Evolutionary conservation across 2,888 invertebrate species (phyloP).

Genomic region (Mesochorus sp.): DNA sequence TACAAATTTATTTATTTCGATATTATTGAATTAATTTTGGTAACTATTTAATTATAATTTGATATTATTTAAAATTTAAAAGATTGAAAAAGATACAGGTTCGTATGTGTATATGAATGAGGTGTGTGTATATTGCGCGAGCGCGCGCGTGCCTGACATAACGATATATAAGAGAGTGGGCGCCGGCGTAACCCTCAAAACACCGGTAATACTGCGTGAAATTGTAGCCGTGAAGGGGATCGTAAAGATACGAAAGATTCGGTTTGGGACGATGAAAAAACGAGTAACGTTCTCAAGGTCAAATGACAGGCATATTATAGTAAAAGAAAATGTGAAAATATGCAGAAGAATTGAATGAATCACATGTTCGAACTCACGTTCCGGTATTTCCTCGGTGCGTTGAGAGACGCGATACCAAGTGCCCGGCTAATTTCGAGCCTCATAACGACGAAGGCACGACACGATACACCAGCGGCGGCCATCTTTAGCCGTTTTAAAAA

Average conservation of each 20-base stretch:
- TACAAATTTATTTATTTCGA: too few relatives aligned
- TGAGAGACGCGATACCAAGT: conserved; percentile 72
- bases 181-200: too few relatives aligned
- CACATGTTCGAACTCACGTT: conserved; percentile 70
- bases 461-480: conserved; percentile 75
- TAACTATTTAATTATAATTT: too few relatives aligned
- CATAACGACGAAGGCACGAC: conserved; percentile 73
- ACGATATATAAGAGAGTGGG: background rate
- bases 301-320: too few relatives aligned
- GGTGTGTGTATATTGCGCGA: background rate
- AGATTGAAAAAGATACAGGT: too few relatives aligned
- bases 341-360: background rate
- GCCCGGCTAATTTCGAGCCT: conserved; percentile 76
- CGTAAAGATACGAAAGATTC: background rate
- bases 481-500: conserved; percentile 69
- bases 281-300: background rate
- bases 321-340: too few relatives aligned
- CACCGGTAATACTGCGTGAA: too few relatives aligned
- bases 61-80: too few relatives aligned
- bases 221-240: background rate
- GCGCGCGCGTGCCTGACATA: background rate
- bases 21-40: too few relatives aligned
- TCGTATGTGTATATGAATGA: background rate
- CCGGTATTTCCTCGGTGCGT: conserved; percentile 71
- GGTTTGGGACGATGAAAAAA: background rate